Base-by-base conservation (phyloP, 2,113 vertebrate genomes). In the Parus major region DNA sequence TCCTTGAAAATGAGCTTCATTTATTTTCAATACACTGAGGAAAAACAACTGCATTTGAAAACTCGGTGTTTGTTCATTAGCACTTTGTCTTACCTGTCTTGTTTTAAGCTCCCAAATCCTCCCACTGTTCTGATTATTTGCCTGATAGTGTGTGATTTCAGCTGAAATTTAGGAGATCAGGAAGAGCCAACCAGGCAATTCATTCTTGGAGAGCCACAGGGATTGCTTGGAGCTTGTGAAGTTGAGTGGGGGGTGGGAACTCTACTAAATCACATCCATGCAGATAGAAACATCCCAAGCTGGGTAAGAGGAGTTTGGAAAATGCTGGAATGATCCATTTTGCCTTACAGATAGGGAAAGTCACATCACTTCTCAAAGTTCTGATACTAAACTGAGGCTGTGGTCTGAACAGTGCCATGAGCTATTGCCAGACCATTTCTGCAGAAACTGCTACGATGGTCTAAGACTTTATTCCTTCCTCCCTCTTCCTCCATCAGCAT, bases 41-140 rank as follows among this genome's bases (percentile, higher is more conserved):
- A 86, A 86, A 95, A 88, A 24, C 22, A 86, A 15, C 28, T 49
- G 28, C 46, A 57, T 86, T 83, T 81, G 66, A 90, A 93, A 93
- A 80, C 28, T 82, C 44, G 63, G 4, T 88, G 20, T 53, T 90
- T 81, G 22, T 77, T 96, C 91, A 93, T 83, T 76, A 93, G 80
- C 52, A 82, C 25, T 93, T 89, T 64, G 33, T 93, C 70, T 94
- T 88, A 49, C 42, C 68, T 94, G 61, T 57, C 69, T 92, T 90
- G 14, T 77, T 92, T 57, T 64, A 83, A 61, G 21, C 27, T 90
- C 39, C 17, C 8, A 72, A 35, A 41, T 88, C 64, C 19, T 90
- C 53, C 28, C 18, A 36, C 61, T 77, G 11, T 73, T 88, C 46
- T 90, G 59, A 86, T 88, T 88, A 65, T 80, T 92, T 83, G 20